These are phyloP conservation scores for Apamea crenata DNA, from an alignment of 2,888 invertebrate genomes.

Conservation along the genomic window DNA sequence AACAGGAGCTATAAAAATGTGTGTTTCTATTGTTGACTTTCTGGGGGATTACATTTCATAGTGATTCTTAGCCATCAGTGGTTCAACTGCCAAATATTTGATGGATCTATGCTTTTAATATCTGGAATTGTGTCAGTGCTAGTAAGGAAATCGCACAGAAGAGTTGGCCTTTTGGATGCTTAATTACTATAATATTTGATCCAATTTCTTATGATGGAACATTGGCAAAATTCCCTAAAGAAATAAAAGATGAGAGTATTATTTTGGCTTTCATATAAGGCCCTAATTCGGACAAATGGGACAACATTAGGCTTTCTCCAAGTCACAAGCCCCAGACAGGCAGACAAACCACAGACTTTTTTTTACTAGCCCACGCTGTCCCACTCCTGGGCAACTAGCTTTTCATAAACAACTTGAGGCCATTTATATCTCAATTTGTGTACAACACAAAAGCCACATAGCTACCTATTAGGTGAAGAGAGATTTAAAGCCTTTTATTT, in stretches of 20 bases:
- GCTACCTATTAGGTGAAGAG: neutral
- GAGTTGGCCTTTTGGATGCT: slow-evolving; percentile 3
- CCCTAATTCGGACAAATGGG: neutral
- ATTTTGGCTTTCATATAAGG: neutral
- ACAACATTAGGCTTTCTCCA: neutral
- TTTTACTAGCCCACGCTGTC: no score
- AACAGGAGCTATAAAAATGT: slow-evolving; percentile 20
- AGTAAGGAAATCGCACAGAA: neutral
- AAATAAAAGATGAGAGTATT: neutral
- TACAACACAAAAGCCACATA: neutral
- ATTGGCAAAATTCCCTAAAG: neutral
- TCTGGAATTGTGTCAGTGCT: slow-evolving; percentile 17
- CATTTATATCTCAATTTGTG: neutral
- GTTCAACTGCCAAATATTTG: slow-evolving; percentile 54
- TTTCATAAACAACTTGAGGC: neutral
- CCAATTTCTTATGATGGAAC: neutral
- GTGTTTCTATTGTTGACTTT: slow-evolving; percentile 12
- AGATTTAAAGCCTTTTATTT: neutral
- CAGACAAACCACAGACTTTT: neutral
- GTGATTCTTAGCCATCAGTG: slow-evolving; percentile 41
- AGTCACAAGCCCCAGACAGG: neutral
- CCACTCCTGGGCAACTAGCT: neutral
- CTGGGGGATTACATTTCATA: slow-evolving; percentile 40
- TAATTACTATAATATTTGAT: neutral
- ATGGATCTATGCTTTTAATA: slow-evolving; percentile 55